Evolutionary conservation across 2,888 invertebrate species (phyloP), one percentile per base, ranked within the genome.

Genomic region (Azorinus chamasolen): DNA sequence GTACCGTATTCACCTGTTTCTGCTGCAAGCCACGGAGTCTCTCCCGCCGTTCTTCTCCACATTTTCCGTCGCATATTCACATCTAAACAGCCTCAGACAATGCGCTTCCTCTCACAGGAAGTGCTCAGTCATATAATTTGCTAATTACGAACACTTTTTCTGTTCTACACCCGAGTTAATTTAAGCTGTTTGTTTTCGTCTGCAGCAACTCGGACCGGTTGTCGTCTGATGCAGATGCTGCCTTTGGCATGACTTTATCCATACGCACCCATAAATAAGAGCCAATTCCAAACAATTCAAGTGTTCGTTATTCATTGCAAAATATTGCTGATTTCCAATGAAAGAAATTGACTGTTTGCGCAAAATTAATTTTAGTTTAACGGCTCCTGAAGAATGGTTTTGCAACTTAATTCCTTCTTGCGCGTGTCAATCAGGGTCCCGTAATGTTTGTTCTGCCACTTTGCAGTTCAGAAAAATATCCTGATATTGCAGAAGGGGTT

Each of bases 311-410:
- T 81, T 81, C 77, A 81, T 77, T 62, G 77, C 74, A 57, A 68
- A 77, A 74, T 77, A 81, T 81, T 74, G 77, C 70, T 70, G 68
- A 81, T 77, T 74, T 81, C 64, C 80, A 57, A 77, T 81, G 77
- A 81, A 81, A 77, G 71, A 72, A 74, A 81, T 77, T 74, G 73
- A 74, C 73, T 81, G 69, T 81, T 77, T 74, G 80, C 57, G 80
- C 73, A 68, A 81, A 77, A 77, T 81, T 77, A 73, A 81, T 77
- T 81, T 74, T 70, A 71, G 74, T 81, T 81, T 77, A 77, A 77
- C 74, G 76, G 80, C 69, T 54, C 65, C 55, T 62, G 71, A 61
- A 77, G 69, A 74, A 69, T 66, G 51, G 39, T 55, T 37, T 54
- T 48, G 53, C 58, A 55, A 63, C 53, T 22, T 32, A 48, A 57